Conservation (phyloP, 2,113 vertebrate species). For the Crotophaga sulcirostris region DNA sequence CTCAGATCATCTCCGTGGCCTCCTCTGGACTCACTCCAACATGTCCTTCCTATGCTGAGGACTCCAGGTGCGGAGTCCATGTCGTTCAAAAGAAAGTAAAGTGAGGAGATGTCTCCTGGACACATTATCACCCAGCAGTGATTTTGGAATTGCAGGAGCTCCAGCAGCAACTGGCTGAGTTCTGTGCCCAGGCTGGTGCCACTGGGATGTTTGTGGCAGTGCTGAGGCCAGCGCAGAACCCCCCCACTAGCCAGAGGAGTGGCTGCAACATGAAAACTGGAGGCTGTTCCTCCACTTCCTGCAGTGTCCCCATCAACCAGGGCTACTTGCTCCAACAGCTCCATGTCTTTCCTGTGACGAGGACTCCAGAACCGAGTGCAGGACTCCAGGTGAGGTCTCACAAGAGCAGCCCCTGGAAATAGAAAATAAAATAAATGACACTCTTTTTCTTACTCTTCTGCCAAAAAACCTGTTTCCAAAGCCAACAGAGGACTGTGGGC, state of each 20-base stretch:
- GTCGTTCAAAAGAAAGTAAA: background rate
- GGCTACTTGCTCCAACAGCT: too few species aligned
- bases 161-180: background rate
- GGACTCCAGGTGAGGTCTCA: too few species aligned
- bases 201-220: background rate
- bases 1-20: too few species aligned
- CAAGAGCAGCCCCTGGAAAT: background rate
- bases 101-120: background rate
- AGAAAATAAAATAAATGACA: background rate
- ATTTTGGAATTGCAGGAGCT: background rate
- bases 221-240: background rate
- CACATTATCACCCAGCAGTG: background rate
- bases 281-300: background rate
- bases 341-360: too few species aligned
- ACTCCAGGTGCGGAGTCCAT: too few species aligned
- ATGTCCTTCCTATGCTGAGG: too few species aligned
- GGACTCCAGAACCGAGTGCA: too few species aligned
- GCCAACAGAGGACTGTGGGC: rapidly evolving
- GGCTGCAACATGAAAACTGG: background rate
- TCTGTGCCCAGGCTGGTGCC: too few species aligned
- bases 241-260: background rate
- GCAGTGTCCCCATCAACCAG: background rate
- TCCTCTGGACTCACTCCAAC: too few species aligned
- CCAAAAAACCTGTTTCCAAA: background rate
- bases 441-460: background rate